Evolutionary conservation across 2,888 invertebrate genomes (phyloP).

Genomic region (Synergus japonicus): DNA sequence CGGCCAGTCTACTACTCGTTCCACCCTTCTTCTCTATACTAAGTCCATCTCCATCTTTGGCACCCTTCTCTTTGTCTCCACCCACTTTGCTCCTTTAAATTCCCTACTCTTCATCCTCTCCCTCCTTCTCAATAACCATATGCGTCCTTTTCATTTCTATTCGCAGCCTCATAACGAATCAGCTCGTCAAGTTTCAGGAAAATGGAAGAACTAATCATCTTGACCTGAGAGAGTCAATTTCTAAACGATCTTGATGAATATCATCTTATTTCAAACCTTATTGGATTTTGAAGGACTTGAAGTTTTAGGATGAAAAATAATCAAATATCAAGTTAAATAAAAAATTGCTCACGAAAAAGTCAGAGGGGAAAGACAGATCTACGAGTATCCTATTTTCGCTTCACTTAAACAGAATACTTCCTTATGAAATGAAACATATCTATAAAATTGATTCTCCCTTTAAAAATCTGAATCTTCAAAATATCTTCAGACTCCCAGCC

Average conservation of each 20-base stretch:
- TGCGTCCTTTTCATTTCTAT: neutral
- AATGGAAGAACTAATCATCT: neutral
- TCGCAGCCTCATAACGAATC: neutral
- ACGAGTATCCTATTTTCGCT: no score
- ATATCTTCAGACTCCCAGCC: neutral
- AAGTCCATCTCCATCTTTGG: conserved; percentile 55
- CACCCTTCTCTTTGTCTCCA: conserved; percentile 47
- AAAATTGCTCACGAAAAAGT: no score
- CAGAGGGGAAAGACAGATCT: no score
- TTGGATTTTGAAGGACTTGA: no score
- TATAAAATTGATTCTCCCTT: neutral
- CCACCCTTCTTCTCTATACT: conserved; percentile 60
- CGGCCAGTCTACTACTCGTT: conserved; percentile 65
- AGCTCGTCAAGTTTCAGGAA: neutral
- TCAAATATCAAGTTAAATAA: no score
- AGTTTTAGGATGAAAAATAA: no score
- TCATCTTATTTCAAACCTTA: no score
- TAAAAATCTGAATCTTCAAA: conserved; percentile 1
- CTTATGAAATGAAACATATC: no score
- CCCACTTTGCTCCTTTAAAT: conserved; percentile 44
- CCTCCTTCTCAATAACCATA: conserved; percentile 53
- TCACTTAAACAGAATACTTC: no score
- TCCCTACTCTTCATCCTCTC: conserved; percentile 57
- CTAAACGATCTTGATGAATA: no score
- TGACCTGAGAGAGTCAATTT: no score